Evolutionary conservation across 2,888 invertebrate species (phyloP).

Genomic region (Netelia fuscicornis): DNA sequence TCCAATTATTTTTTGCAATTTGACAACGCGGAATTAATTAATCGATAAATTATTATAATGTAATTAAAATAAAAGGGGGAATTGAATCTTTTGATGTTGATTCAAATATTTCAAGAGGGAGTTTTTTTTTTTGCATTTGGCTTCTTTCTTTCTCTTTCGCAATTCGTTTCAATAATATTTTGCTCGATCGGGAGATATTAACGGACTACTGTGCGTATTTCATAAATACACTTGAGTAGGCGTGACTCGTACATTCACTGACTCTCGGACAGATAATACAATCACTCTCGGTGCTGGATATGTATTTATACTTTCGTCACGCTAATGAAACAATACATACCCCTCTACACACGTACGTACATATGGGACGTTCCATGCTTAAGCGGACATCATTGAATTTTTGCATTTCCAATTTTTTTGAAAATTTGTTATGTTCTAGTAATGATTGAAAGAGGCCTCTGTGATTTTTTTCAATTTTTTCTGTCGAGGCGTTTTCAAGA

Average conservation of each 20-base stretch:
- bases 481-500: too few species aligned
- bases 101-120: too few species aligned
- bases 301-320: not conserved
- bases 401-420: too few species aligned
- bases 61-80: too few species aligned
- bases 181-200: not conserved
- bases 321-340: not conserved
- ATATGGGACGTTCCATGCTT: not conserved
- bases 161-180: not conserved
- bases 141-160: not conserved
- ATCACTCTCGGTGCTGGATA: not conserved
- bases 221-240: not conserved
- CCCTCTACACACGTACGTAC: not conserved
- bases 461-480: too few species aligned
- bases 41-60: too few species aligned
- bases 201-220: not conserved
- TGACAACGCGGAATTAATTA: too few species aligned
- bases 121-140: not conserved
- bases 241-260: not conserved
- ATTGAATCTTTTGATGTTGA: too few species aligned
- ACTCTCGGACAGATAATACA: not conserved
- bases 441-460: too few species aligned
- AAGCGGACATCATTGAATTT: too few species aligned
- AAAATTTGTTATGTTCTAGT: too few species aligned
- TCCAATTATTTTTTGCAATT: too few species aligned